Conservation (phyloP, 1,140 invertebrate species). For the Calycopis cecrops region DNA sequence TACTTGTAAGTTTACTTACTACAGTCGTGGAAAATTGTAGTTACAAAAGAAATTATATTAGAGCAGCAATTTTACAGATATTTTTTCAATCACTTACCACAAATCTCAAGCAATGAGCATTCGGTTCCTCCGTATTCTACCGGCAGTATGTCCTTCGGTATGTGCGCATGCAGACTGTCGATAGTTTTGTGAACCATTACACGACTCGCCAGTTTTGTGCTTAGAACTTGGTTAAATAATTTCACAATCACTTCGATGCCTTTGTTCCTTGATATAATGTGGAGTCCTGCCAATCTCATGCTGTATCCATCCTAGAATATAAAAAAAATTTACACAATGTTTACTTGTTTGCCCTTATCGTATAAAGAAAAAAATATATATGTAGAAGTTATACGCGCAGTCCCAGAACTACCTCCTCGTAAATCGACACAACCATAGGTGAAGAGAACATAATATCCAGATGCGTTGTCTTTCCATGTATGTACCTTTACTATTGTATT, state of each 20-base stretch:
- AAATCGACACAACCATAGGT: too few relatives aligned
- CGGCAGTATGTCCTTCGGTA: constrained; percentile 41
- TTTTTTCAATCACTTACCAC: not conserved
- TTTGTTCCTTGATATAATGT: constrained; percentile 30
- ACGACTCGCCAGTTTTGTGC: constrained; percentile 30
- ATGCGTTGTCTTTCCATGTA: too few relatives aligned
- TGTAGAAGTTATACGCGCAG: too few relatives aligned
- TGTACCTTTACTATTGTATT: too few relatives aligned
- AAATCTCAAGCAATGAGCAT: not conserved
- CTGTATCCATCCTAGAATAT: constrained; percentile 29
- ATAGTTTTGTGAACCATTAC: constrained; percentile 33
- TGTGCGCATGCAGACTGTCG: constrained; percentile 30
- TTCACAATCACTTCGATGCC: constrained; percentile 23
- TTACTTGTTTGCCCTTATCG: too few relatives aligned
- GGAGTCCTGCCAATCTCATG: constrained; percentile 26
- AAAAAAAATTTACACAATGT: not conserved
- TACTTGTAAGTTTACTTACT: too few relatives aligned
- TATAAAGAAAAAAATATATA: too few relatives aligned
- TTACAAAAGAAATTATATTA: too few relatives aligned
- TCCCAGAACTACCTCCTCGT: too few relatives aligned
- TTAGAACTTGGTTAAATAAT: constrained; percentile 28
- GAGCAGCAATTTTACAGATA: too few relatives aligned
- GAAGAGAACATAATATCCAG: too few relatives aligned
- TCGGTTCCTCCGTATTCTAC: constrained; percentile 38
- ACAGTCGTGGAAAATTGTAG: too few relatives aligned